Conservation (phyloP, 2,797 vertebrate genomes). For the Oreonectes daqikongensis region DNA sequence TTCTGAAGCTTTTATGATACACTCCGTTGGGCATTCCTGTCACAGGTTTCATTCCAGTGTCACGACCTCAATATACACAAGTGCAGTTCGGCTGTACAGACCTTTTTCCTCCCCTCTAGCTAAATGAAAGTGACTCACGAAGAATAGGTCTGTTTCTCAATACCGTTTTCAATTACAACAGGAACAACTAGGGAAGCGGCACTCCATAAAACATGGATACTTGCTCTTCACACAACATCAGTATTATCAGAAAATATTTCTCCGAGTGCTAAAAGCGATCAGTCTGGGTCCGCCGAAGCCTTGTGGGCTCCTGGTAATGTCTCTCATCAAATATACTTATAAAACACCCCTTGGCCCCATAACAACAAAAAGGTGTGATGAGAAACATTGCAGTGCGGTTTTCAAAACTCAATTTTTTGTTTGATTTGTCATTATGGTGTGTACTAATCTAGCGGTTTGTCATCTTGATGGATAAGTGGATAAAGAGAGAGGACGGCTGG, state of each 20-base stretch:
- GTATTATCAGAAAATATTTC: conserved; percentile 32
- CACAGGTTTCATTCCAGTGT: conserved; percentile 32
- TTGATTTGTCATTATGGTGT: conserved; percentile 74
- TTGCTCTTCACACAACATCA: conserved; percentile 27
- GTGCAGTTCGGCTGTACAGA: background rate
- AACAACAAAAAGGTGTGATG: conserved; percentile 47
- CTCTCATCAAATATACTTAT: conserved; percentile 54
- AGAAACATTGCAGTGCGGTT: conserved; percentile 66
- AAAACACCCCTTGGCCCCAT: conserved; percentile 23
- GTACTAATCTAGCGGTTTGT: conserved; percentile 70
- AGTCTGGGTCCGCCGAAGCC: conserved; percentile 16
- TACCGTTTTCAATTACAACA: conserved; percentile 37
- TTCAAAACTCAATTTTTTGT: conserved; percentile 63
- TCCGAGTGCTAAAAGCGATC: conserved; percentile 23
- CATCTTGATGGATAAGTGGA: conserved; percentile 75
- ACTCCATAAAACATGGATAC: conserved; percentile 33
- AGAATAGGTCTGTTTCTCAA: conserved; percentile 36
- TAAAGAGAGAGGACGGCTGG: conserved; percentile 65
- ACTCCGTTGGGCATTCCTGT: conserved; percentile 11
- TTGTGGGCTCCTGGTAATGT: conserved; percentile 42
- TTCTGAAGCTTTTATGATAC: conserved; percentile 35
- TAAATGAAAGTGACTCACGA: conserved; percentile 32
- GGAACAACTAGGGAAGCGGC: conserved; percentile 29
- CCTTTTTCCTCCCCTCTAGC: conserved; percentile 20
- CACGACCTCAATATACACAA: conserved; percentile 35